phyloP scores from a whole-genome alignment of 1,140 invertebrate genomes.

The Rhyacophila brunnea region DNA sequence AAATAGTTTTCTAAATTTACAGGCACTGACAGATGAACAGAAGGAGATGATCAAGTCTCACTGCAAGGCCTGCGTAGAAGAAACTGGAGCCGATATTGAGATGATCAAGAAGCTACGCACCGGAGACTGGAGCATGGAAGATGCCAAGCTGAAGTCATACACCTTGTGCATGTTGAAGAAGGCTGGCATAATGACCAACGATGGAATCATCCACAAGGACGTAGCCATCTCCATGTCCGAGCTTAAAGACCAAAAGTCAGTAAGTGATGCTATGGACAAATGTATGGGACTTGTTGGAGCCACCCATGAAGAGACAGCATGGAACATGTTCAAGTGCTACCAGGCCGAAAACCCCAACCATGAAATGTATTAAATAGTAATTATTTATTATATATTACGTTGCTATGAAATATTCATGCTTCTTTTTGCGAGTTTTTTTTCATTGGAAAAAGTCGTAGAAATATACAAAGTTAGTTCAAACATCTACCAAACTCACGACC shows the following conservation, averaged over 20 bases:
- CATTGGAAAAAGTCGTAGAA: too few relatives aligned
- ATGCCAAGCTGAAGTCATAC: conserved; percentile 31
- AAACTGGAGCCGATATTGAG: conserved; percentile 28
- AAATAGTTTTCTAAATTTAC: not conserved
- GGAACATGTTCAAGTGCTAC: conserved; percentile 37
- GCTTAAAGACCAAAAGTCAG: conserved; percentile 16
- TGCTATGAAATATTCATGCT: too few relatives aligned
- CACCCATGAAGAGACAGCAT: conserved; percentile 38
- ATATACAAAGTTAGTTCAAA: too few relatives aligned
- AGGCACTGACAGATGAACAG: conserved; percentile 35
- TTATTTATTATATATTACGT: too few relatives aligned
- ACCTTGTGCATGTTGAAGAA: conserved; percentile 37
- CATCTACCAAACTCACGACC: too few relatives aligned
- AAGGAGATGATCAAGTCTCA: conserved; percentile 15
- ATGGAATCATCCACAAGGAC: conserved; percentile 35
- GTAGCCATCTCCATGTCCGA: conserved; percentile 33
- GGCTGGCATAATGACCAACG: conserved; percentile 35
- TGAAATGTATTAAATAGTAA: not conserved
- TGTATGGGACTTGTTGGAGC: conserved; percentile 35
- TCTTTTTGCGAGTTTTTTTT: too few relatives aligned
- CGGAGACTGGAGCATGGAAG: conserved; percentile 38
- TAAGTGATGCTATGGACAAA: conserved; percentile 31
- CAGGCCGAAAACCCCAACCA: conserved; percentile 26
- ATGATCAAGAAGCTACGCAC: conserved; percentile 30
- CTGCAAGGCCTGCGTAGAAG: conserved; percentile 2